These are phyloP conservation scores for Myioborus miniatus DNA, from an alignment of 2,797 vertebrate genomes.

Conservation along the genomic window DNA sequence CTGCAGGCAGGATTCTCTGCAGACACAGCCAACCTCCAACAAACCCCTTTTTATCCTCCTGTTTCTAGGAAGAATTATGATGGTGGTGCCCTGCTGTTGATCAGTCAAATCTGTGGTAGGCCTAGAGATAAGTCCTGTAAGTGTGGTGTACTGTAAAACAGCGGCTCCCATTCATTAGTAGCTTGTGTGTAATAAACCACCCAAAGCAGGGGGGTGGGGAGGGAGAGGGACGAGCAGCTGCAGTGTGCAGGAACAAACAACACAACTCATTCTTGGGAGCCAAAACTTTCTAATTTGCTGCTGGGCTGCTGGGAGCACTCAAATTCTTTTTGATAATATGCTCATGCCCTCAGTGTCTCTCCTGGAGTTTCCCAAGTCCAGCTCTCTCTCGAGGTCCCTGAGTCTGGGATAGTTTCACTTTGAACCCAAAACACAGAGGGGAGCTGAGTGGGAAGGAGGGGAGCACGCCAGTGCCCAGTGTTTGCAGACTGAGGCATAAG, in stretches of 20 bases:
- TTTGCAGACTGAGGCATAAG: background rate
- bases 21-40: constrained; percentile 82
- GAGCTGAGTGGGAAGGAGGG: background rate
- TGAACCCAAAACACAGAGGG: constrained; percentile 59
- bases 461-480: background rate
- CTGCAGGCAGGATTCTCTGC: constrained; percentile 82
- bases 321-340: constrained; percentile 79
- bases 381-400: constrained; percentile 44
- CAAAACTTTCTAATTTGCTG: constrained; percentile 81
- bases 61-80: constrained; percentile 84
- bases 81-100: constrained; percentile 80
- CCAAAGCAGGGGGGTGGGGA: constrained; percentile 52
- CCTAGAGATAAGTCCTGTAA: constrained; percentile 83
- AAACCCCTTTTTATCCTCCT: constrained; percentile 84
- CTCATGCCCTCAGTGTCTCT: constrained; percentile 57
- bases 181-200: constrained; percentile 84
- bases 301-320: constrained; percentile 78
- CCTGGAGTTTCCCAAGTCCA: constrained; percentile 39
- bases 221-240: constrained; percentile 78
- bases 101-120: constrained; percentile 83
- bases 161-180: constrained; percentile 84
- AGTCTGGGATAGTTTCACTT: constrained; percentile 60
- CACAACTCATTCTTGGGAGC: constrained; percentile 82
- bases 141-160: constrained; percentile 86
- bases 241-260: constrained; percentile 81